Percentiles rank a stretch among this genome's conserved stretches.
These are phyloP conservation scores for Heliconius melpomene DNA, from an alignment of 1,140 invertebrate genomes.

Conservation along the genomic window DNA sequence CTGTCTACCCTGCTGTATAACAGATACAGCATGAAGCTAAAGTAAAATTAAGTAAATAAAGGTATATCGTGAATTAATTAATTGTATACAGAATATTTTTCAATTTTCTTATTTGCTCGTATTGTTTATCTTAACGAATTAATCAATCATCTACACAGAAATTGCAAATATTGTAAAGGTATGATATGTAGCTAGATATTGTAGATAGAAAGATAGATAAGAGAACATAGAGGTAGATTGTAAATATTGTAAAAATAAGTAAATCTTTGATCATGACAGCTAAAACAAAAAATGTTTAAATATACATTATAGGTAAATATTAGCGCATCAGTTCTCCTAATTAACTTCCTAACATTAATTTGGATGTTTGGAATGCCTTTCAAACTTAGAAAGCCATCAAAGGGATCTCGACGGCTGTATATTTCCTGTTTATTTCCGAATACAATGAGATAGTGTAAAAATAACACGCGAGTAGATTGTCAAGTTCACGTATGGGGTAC, in stretches of 20 bases:
- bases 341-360: constrained; percentile 14
- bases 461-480: constrained; percentile 68
- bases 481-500: constrained; percentile 72
- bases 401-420: constrained; percentile 42
- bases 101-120: not conserved
- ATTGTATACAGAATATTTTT: too few species aligned
- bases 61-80: too few species aligned
- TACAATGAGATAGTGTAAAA: constrained; percentile 72
- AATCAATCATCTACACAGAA: not conserved
- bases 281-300: not conserved
- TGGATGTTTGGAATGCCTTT: constrained; percentile 34
- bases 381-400: constrained; percentile 44
- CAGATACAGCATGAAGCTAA: too few species aligned
- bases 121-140: not conserved
- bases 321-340: not conserved
- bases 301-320: not conserved
- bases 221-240: too few species aligned
- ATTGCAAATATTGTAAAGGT: too few species aligned
- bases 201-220: too few species aligned
- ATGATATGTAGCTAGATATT: too few species aligned
- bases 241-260: too few species aligned
- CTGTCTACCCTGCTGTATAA: too few species aligned
- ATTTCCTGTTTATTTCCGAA: constrained; percentile 61
- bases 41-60: too few species aligned
- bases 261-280: not conserved